Evolutionary conservation across 2,797 vertebrate species (phyloP).

Genomic region (Sebastes taczanowskii): DNA sequence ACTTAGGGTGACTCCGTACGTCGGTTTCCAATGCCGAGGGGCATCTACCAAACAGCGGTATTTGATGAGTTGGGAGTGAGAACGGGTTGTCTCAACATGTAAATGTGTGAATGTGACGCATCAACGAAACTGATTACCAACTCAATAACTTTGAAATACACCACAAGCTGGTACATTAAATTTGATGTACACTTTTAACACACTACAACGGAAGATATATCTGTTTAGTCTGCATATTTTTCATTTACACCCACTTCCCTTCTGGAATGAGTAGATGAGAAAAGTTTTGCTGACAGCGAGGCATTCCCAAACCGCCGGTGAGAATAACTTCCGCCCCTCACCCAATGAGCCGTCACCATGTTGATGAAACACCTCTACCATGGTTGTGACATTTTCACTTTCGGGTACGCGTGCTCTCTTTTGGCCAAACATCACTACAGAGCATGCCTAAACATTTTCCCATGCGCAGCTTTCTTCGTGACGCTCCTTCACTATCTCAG

Average conservation of each 20-base stretch:
- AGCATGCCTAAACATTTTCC: slow-evolving; percentile 34
- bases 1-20: too few relatives aligned
- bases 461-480: slow-evolving; percentile 30
- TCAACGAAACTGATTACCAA: slow-evolving; percentile 7
- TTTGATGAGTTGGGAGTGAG: too few relatives aligned
- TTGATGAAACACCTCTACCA: slow-evolving; percentile 59
- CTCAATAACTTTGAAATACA: slow-evolving; percentile 5
- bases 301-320: slow-evolving; percentile 19
- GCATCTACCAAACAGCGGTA: too few relatives aligned
- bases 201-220: neutral
- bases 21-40: too few relatives aligned
- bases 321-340: slow-evolving; percentile 38
- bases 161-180: neutral
- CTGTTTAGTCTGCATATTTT: slow-evolving; percentile 30
- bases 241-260: slow-evolving; percentile 3
- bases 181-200: slow-evolving; percentile 3
- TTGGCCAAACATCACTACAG: slow-evolving; percentile 28
- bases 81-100: neutral
- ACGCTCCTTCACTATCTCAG: slow-evolving; percentile 42
- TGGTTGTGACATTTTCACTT: slow-evolving; percentile 53
- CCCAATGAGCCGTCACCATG: slow-evolving; percentile 37
- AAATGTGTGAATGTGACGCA: neutral
- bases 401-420: neutral
- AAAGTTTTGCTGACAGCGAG: slow-evolving; percentile 40
- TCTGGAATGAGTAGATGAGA: slow-evolving; percentile 17